These are phyloP conservation scores for Chelonoidis abingdonii DNA, from an alignment of 2,113 vertebrate species.

Conservation along the genomic window DNA sequence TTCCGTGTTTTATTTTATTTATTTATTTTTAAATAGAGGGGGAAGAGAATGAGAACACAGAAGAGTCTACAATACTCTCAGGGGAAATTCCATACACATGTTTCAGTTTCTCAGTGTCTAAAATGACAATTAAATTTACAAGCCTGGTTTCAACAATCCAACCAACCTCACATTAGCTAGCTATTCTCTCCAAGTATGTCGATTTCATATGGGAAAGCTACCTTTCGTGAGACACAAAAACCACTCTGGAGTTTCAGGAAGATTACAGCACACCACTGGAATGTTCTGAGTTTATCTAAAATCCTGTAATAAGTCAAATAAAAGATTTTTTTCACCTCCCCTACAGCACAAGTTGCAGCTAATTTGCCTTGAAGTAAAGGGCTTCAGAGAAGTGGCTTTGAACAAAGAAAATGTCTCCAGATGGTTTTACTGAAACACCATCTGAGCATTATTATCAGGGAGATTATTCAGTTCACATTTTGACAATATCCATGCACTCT, in stretches of 20 bases:
- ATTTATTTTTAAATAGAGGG: not conserved
- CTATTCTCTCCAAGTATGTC: not conserved
- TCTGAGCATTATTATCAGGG: constrained; percentile 67
- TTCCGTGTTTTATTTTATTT: not conserved
- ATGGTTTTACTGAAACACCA: constrained; percentile 81
- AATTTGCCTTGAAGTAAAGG: constrained; percentile 85
- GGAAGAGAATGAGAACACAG: not conserved
- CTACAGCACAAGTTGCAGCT: constrained; percentile 76
- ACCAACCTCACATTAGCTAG: constrained; percentile 47
- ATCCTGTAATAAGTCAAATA: constrained; percentile 75
- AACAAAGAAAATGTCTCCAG: constrained; percentile 72
- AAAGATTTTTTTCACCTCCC: constrained; percentile 65
- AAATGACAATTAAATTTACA: constrained; percentile 5
- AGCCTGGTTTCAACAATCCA: constrained; percentile 61
- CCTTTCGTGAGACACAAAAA: constrained; percentile 70
- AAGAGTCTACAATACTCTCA: not conserved
- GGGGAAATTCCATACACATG: not conserved
- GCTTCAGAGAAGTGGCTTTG: constrained; percentile 76
- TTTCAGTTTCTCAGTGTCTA: not conserved
- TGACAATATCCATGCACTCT: constrained; percentile 72
- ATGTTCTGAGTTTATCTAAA: constrained; percentile 73
- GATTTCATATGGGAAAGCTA: constrained; percentile 32
- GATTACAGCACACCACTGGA: constrained; percentile 73
- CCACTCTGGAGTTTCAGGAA: constrained; percentile 18
- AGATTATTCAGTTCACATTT: constrained; percentile 75